These are phyloP conservation scores for Leptoteleia sp. DNA, from an alignment of 1,140 invertebrate species.

Conservation along the genomic window DNA sequence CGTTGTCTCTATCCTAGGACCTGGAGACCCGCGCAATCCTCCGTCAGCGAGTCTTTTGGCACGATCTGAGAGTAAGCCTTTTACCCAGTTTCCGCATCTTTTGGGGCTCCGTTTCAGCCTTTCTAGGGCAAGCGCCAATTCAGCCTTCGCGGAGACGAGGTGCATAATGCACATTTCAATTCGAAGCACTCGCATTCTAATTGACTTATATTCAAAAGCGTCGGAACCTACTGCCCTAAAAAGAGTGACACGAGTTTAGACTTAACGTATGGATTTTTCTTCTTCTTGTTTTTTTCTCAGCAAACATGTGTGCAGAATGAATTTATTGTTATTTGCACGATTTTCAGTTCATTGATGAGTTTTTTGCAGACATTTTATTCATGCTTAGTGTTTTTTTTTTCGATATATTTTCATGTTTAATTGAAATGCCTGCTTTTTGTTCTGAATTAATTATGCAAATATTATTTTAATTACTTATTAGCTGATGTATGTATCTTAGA, in stretches of 20 bases:
- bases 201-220: conserved; percentile 1
- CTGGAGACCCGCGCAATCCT: conserved; percentile 14
- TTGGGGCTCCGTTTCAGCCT: not conserved
- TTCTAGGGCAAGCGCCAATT: not conserved
- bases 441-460: too few relatives aligned
- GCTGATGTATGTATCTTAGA: too few relatives aligned
- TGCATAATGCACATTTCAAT: not conserved
- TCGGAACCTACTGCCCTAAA: conserved; percentile 30
- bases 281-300: too few relatives aligned
- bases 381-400: too few relatives aligned
- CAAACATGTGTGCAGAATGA: too few relatives aligned
- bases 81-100: not conserved
- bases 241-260: not conserved
- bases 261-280: not conserved
- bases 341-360: too few relatives aligned
- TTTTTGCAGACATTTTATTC: too few relatives aligned
- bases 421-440: too few relatives aligned
- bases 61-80: conserved; percentile 48
- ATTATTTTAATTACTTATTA: too few relatives aligned
- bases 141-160: too few relatives aligned
- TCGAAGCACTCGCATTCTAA: not conserved
- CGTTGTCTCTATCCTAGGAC: conserved; percentile 45
- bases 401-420: too few relatives aligned
- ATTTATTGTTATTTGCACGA: too few relatives aligned
- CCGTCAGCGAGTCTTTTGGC: conserved; percentile 31